phyloP scores from a whole-genome alignment of 2,797 vertebrate genomes.

The Nasua narica region DNA sequence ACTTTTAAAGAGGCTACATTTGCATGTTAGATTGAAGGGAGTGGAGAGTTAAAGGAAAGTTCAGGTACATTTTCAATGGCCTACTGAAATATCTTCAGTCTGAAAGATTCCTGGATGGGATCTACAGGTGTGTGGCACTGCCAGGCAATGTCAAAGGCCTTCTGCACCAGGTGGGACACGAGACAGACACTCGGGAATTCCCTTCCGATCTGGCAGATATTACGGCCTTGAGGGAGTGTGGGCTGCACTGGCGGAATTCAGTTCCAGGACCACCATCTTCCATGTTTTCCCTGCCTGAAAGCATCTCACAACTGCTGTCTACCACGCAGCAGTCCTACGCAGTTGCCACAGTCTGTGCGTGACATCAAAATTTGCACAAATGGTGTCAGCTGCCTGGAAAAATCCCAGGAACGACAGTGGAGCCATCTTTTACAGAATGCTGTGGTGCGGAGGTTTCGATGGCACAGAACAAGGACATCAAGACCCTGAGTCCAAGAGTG shows the following conservation, averaged over 20 bases:
- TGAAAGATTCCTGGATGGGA: neutral
- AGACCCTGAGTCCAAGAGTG: neutral
- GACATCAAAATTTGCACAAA: slow-evolving; percentile 8
- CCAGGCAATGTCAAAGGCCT: neutral
- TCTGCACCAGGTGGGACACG: neutral
- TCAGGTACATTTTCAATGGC: neutral
- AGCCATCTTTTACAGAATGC: neutral
- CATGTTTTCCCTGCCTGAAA: neutral
- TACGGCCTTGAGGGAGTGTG: neutral
- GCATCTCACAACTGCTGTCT: neutral
- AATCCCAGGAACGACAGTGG: neutral
- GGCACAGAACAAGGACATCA: neutral
- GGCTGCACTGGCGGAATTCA: neutral
- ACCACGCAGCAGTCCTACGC: neutral
- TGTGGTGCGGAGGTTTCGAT: neutral
- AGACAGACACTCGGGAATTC: neutral
- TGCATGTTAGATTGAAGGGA: neutral
- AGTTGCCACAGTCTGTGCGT: neutral
- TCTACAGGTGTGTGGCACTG: neutral
- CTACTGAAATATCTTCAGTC: neutral
- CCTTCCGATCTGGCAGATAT: neutral
- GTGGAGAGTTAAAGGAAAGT: neutral
- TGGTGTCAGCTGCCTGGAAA: slow-evolving; percentile 1
- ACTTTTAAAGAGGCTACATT: neutral
- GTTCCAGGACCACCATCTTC: neutral